Evolutionary conservation across 2,797 vertebrate species (phyloP), one percentile per base, ranked within the genome.

Genomic region (Triplophysa bombifrons): DNA sequence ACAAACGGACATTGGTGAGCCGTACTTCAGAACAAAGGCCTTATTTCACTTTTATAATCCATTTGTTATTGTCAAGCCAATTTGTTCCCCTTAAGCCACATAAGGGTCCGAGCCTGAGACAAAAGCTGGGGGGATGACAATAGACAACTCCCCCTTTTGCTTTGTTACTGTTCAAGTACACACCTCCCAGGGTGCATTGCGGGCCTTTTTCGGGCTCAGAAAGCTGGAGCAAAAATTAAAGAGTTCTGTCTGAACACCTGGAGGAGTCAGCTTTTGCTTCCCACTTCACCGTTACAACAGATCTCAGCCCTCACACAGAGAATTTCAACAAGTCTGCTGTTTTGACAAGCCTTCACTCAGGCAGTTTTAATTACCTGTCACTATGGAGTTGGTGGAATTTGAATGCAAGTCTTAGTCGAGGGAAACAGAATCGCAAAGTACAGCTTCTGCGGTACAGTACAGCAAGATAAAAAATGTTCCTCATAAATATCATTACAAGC

Each of bases 31-130:
- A 92, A 94, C 91, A 83, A 82, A 89, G 87, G 80, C 91, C 89
- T 96, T 94, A 95, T 95, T 95, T 91, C 93, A 87, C 85, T 83
- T 90, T 90, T 91, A 91, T 93, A 95, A 95, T 89, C 91, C 93
- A 92, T 96, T 94, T 94, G 93, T 95, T 95, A 93, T 93, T 94
- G 94, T 91, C 93, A 90, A 93, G 90, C 89, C 95, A 97, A 97
- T 96, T 98, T 97, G 96, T 93, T 94, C 92, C 95, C 92, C 96
- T 97, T 96, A 96, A 97, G 95, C 95, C 94, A 93, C 94, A 93
- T 94, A 92, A 95, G 92, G 94, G 64, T 77, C 91, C 93, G 87
- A 94, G 94, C 94, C 88, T 92, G 92, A 95, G 94, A 96, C 94
- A 97, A 96, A 96, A 92, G 86, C 90, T 90, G 80, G 85, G 73